Conservation (phyloP, 2,113 vertebrate genomes). For the Seriola aureovittata region DNA sequence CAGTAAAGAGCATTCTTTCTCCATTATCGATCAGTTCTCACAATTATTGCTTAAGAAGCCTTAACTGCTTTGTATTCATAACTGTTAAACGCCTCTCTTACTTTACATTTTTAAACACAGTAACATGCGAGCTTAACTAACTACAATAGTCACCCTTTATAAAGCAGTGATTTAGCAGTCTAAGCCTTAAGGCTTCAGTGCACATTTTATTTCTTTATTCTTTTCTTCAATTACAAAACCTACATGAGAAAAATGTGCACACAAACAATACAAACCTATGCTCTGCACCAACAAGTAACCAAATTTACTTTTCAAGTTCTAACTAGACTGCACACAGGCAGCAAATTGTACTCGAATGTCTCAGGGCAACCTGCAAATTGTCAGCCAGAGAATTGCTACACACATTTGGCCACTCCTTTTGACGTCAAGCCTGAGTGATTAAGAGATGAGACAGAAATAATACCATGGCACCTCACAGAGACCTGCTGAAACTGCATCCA, state of each 20-base stretch:
- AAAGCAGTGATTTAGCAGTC: background rate
- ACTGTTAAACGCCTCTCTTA: too few species aligned
- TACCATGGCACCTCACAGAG: conserved; percentile 22
- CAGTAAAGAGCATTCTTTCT: background rate
- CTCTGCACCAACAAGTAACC: background rate
- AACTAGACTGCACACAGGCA: conserved; percentile 16
- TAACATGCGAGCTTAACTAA: too few species aligned
- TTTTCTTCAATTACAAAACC: background rate
- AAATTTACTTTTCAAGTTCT: conserved; percentile 35
- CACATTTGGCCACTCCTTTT: conserved; percentile 64
- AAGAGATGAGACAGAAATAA: conserved; percentile 71
- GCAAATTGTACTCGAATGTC: conserved; percentile 4
- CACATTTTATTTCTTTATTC: background rate
- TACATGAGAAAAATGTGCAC: background rate
- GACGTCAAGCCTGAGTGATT: conserved; percentile 78
- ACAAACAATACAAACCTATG: background rate
- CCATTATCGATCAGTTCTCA: background rate
- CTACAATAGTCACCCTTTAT: too few species aligned
- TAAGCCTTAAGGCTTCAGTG: background rate
- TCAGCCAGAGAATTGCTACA: conserved; percentile 32
- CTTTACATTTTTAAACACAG: too few species aligned
- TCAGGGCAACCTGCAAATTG: conserved; percentile 36
- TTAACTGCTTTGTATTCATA: background rate
- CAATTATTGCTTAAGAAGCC: background rate
- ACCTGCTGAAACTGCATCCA: conserved; percentile 29